A percentile compares a stretch with the other conserved stretches of the same genome.
These are phyloP conservation scores for Troides helena DNA, from an alignment of 2,888 invertebrate genomes.

Conservation along the genomic window DNA sequence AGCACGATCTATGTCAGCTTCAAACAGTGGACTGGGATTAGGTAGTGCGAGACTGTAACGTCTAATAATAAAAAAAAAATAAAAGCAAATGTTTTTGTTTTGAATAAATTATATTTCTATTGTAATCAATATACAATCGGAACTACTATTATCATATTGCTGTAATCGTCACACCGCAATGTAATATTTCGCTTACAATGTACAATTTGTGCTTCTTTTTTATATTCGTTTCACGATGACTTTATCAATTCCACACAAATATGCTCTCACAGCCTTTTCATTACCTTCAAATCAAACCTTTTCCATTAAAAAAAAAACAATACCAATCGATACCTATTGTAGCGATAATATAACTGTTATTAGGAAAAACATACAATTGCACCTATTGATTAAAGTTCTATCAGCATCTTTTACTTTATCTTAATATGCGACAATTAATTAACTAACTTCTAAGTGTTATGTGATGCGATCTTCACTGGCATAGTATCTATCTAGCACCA, in stretches of 20 bases:
- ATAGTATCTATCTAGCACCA: slow-evolving; percentile 44
- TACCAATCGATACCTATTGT: slow-evolving; percentile 30
- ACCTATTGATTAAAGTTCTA: slow-evolving; percentile 26
- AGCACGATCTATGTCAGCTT: no score
- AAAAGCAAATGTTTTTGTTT: slow-evolving; percentile 41
- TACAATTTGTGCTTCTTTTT: slow-evolving; percentile 69
- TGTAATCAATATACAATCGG: slow-evolving; percentile 68
- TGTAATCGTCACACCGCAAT: slow-evolving; percentile 73
- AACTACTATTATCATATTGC: slow-evolving; percentile 56
- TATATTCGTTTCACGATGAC: slow-evolving; percentile 42
- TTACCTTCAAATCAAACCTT: slow-evolving; percentile 39
- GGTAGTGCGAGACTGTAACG: no score
- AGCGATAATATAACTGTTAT: slow-evolving; percentile 33
- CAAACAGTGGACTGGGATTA: no score
- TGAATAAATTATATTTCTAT: slow-evolving; percentile 78
- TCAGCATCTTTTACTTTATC: slow-evolving; percentile 13
- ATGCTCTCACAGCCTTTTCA: slow-evolving; percentile 49
- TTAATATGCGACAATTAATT: slow-evolving; percentile 20
- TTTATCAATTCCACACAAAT: slow-evolving; percentile 42
- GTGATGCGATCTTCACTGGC: slow-evolving; percentile 40
- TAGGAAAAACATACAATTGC: slow-evolving; percentile 21
- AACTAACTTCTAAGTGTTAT: slow-evolving; percentile 31
- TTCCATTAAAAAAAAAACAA: slow-evolving; percentile 31
- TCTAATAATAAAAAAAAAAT: slow-evolving; percentile 17
- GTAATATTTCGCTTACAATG: slow-evolving; percentile 54